A percentile compares a stretch with the other conserved stretches of the same genome.
Conservation (phyloP, 1,140 invertebrate genomes). For the Diabrotica virgifera region DNA sequence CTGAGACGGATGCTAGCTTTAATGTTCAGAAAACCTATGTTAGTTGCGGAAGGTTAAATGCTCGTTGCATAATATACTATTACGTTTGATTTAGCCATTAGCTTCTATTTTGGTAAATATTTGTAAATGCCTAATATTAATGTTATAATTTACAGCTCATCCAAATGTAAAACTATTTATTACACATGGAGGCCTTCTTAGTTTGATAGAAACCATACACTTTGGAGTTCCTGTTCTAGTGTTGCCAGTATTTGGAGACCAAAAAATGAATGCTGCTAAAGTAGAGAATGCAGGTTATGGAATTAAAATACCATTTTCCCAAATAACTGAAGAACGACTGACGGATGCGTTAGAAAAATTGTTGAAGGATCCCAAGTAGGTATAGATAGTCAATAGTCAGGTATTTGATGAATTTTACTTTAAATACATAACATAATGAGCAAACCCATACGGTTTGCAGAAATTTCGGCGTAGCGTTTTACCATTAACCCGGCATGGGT, state of each 20-base stretch:
- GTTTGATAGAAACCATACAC: conserved; percentile 47
- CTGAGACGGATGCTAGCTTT: no score
- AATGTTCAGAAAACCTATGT: no score
- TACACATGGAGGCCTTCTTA: conserved; percentile 27
- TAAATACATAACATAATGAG: no score
- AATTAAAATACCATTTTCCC: conserved; percentile 6
- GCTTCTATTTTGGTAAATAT: no score
- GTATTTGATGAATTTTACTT: no score
- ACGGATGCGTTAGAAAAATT: conserved; percentile 17
- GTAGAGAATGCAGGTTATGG: conserved; percentile 27
- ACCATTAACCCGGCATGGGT: no score
- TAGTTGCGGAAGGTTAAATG: no score
- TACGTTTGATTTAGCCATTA: no score
- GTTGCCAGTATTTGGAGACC: conserved; percentile 42
- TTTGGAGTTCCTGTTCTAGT: conserved; percentile 52
- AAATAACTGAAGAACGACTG: conserved; percentile 22
- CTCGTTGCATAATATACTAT: no score
- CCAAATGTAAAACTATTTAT: conserved; percentile 30
- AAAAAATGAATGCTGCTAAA: conserved; percentile 36
- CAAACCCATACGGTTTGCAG: no score
- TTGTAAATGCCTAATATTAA: no score
- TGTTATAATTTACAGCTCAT: conserved; percentile 24
- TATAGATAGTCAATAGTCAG: conserved; percentile 1
- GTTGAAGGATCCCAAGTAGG: conserved; percentile 27
- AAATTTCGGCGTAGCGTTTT: no score